These are phyloP conservation scores for Saxidomus purpurata DNA, from an alignment of 1,140 invertebrate species.

Conservation along the genomic window DNA sequence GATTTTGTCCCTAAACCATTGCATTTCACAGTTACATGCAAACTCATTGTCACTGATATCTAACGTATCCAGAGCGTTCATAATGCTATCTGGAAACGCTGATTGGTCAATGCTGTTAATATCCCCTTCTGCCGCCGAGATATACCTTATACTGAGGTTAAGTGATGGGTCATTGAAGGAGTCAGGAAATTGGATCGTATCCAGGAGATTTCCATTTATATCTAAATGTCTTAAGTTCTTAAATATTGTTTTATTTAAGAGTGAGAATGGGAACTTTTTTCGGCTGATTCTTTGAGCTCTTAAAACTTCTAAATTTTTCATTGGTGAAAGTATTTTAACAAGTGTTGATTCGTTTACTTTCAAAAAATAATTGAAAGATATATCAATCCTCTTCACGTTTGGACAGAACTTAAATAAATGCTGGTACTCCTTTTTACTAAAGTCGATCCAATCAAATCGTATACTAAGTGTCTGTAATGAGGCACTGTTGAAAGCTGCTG, in stretches of 20 bases:
- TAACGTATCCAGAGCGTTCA: neutral
- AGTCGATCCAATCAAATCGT: constrained; percentile 19
- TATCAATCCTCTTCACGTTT: neutral
- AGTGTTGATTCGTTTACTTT: neutral
- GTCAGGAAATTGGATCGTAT: neutral
- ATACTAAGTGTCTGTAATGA: neutral
- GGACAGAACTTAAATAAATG: neutral
- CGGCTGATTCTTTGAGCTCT: neutral
- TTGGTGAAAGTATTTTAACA: neutral
- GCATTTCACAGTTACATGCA: neutral
- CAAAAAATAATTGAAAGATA: neutral
- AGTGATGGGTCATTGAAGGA: neutral
- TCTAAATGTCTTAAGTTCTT: neutral
- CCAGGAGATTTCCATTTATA: neutral
- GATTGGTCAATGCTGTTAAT: neutral
- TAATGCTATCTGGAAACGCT: neutral
- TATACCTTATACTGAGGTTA: neutral
- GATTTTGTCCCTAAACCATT: neutral
- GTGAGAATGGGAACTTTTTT: neutral
- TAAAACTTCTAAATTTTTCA: neutral
- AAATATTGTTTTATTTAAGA: neutral
- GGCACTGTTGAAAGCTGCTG: neutral
- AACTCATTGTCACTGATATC: neutral
- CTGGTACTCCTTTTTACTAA: neutral
- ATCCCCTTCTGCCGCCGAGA: neutral